These are phyloP conservation scores for Takifugu ocellatus DNA, from an alignment of 2,797 vertebrate genomes.

Conservation along the genomic window DNA sequence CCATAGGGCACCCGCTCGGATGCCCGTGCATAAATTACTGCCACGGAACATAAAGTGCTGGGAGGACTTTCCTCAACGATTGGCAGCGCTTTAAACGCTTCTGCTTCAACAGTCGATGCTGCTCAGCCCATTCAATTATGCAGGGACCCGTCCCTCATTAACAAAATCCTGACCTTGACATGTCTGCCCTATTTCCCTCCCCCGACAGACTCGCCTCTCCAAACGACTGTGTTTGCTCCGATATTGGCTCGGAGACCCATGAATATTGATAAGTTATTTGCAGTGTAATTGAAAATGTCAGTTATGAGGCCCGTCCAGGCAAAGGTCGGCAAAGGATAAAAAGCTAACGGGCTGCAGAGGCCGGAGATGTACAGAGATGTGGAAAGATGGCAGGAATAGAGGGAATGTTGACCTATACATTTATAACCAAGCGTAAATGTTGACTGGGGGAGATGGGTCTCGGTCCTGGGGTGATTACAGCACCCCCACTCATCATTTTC, in stretches of 20 bases:
- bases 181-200: constrained; percentile 76
- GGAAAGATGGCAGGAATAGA: constrained; percentile 1
- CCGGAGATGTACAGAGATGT: constrained; percentile 22
- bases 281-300: constrained; percentile 95
- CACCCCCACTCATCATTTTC: constrained; percentile 11
- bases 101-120: constrained; percentile 77
- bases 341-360: constrained; percentile 67
- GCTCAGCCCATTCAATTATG: constrained; percentile 81
- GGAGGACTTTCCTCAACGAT: constrained; percentile 81
- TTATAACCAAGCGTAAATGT: constrained; percentile 16
- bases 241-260: constrained; percentile 85
- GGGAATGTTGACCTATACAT: constrained; percentile 25
- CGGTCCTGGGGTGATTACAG: constrained; percentile 21
- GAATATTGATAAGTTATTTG: constrained; percentile 94
- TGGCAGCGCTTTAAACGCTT: constrained; percentile 79
- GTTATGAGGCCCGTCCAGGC: constrained; percentile 83
- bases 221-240: constrained; percentile 77
- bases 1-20: constrained; percentile 73
- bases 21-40: constrained; percentile 81
- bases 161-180: constrained; percentile 89
- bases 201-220: constrained; percentile 74
- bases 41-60: constrained; percentile 78
- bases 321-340: constrained; percentile 83
- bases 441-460: not conserved
- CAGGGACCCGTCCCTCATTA: constrained; percentile 80